These are phyloP conservation scores for Dermochelys coriacea DNA, from an alignment of 2,797 vertebrate genomes.

Conservation along the genomic window DNA sequence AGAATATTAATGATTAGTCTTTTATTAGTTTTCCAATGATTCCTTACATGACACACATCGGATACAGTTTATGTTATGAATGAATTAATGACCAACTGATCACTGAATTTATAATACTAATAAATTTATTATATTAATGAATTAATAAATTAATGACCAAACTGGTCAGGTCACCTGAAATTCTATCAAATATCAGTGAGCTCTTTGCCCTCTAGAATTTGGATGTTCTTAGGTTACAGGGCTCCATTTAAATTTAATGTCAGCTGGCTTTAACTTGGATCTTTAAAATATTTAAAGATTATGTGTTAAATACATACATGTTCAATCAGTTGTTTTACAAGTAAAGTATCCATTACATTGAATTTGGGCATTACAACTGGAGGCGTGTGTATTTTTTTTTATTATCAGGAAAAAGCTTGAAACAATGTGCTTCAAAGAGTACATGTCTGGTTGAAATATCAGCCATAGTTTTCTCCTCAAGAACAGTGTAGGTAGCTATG, in stretches of 20 bases:
- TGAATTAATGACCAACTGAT: background rate
- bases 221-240: background rate
- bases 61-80: too few species aligned
- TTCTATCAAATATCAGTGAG: background rate
- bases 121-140: background rate
- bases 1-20: too few species aligned
- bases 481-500: background rate
- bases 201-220: background rate
- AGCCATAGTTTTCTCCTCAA: background rate
- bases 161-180: background rate
- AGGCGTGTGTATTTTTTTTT: background rate
- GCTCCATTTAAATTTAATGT: background rate
- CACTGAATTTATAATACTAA: background rate
- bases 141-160: background rate
- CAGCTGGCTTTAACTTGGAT: too few species aligned
- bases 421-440: background rate
- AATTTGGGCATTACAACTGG: background rate
- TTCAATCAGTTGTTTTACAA: background rate
- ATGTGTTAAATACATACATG: background rate
- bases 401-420: background rate
- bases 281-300: background rate
- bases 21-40: too few species aligned
- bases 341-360: background rate
- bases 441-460: background rate
- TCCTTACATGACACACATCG: too few species aligned